These are phyloP conservation scores for Dyspetes luteomarginatus DNA, from an alignment of 2,888 invertebrate species.

Conservation along the genomic window DNA sequence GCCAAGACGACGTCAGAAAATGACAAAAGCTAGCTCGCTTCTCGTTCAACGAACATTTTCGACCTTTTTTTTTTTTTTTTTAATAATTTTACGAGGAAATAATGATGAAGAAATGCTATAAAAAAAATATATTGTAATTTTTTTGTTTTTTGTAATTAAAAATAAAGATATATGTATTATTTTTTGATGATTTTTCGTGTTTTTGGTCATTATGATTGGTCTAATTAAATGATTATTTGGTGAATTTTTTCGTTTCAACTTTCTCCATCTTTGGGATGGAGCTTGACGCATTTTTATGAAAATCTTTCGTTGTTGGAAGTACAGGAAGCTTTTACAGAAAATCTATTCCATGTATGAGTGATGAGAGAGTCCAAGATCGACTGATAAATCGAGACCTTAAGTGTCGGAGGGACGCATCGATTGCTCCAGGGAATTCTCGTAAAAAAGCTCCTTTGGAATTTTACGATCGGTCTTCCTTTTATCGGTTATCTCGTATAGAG, in stretches of 20 bases:
- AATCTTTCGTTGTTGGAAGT: background rate
- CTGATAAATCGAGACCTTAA: slow-evolving; percentile 2
- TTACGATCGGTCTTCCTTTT: slow-evolving; percentile 63
- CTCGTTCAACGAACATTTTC: background rate
- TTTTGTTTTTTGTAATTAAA: no score
- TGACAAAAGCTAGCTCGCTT: background rate
- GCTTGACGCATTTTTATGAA: background rate
- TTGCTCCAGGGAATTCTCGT: slow-evolving; percentile 38
- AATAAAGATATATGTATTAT: no score
- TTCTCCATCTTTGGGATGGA: no score
- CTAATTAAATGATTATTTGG: no score
- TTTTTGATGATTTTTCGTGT: no score
- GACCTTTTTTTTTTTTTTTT: background rate
- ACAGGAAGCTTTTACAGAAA: background rate
- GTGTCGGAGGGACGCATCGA: background rate
- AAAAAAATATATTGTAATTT: no score
- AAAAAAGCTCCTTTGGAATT: slow-evolving; percentile 53
- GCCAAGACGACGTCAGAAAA: slow-evolving; percentile 44
- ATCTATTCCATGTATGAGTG: background rate
- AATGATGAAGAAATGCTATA: no score
- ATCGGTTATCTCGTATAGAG: background rate
- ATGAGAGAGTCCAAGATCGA: background rate
- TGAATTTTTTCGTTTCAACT: no score
- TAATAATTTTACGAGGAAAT: background rate
- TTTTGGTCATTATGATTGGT: no score